A percentile compares a stretch with the other conserved stretches of the same genome.
Evolutionary conservation across 2,888 invertebrate species (phyloP).

Genomic region (Strigamia crassipes): DNA sequence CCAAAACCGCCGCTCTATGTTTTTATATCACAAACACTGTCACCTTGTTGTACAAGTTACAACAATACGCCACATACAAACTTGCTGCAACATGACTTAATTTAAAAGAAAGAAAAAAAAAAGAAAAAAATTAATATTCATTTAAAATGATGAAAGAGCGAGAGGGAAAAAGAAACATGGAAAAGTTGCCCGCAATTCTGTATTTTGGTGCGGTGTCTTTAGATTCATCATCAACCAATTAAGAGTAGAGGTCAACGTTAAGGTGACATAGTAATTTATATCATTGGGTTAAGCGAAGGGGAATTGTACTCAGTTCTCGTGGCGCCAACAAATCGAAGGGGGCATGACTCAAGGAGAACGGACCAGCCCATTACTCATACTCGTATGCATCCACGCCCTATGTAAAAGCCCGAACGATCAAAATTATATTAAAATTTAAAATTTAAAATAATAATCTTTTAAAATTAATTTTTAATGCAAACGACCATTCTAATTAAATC

Average conservation of each 20-base stretch:
- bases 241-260: constrained; percentile 26
- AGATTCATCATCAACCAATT: constrained; percentile 34
- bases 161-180: not conserved
- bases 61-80: too few species aligned
- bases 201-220: constrained; percentile 8
- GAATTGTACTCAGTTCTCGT: constrained; percentile 26
- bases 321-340: constrained; percentile 37
- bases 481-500: too few species aligned
- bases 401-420: not conserved
- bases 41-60: too few species aligned
- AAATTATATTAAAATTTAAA: not conserved
- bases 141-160: not conserved
- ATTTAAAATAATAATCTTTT: not conserved
- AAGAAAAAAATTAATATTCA: not conserved
- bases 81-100: too few species aligned
- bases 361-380: constrained; percentile 18
- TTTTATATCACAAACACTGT: too few species aligned
- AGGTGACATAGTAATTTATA: constrained; percentile 26
- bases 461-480: too few species aligned
- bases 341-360: constrained; percentile 27
- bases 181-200: not conserved
- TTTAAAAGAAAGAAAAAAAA: not conserved
- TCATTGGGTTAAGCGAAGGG: constrained; percentile 25
- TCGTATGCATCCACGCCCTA: constrained; percentile 4
- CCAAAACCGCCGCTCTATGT: too few species aligned